Conservation (phyloP, 1,140 invertebrate genomes). For the Drosophila kurseongensis region DNA sequence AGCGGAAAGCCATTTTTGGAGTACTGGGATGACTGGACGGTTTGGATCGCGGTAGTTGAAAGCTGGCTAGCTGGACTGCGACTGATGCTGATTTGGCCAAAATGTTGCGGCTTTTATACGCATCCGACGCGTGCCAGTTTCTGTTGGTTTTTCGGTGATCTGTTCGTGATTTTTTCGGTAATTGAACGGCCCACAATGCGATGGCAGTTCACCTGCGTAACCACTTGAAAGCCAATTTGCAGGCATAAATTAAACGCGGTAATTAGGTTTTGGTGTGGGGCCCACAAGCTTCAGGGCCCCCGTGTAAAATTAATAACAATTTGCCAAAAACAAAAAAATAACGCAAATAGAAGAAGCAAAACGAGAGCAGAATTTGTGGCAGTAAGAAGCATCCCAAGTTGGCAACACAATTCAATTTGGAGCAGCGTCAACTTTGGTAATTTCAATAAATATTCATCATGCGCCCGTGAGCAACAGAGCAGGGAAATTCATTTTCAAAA, state of each 20-base stretch:
- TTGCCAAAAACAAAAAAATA: constrained; percentile 56
- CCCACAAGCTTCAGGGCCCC: constrained; percentile 28
- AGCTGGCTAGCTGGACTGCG: constrained; percentile 49
- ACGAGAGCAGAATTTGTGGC: constrained; percentile 22
- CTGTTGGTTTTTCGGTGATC: not conserved
- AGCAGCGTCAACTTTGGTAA: constrained; percentile 76
- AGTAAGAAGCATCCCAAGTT: constrained; percentile 67
- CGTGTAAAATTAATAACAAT: constrained; percentile 81
- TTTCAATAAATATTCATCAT: constrained; percentile 84
- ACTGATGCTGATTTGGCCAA: constrained; percentile 73
- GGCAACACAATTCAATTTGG: constrained; percentile 81
- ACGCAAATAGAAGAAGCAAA: constrained; percentile 8
- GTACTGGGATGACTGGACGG: constrained; percentile 16
- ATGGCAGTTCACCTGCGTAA: constrained; percentile 45
- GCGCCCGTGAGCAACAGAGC: constrained; percentile 60
- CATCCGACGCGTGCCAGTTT: constrained; percentile 70
- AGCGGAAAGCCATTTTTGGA: constrained; percentile 77
- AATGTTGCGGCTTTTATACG: constrained; percentile 68
- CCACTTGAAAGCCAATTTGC: constrained; percentile 74
- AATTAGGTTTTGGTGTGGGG: constrained; percentile 60
- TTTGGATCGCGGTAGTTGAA: constrained; percentile 14
- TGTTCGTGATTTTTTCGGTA: constrained; percentile 18
- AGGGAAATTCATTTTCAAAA: constrained; percentile 69
- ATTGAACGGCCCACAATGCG: constrained; percentile 71
- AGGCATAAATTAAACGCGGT: constrained; percentile 68